Base-by-base conservation (phyloP, 2,888 invertebrate species). In the Parapristionchus giblindavisi region DNA sequence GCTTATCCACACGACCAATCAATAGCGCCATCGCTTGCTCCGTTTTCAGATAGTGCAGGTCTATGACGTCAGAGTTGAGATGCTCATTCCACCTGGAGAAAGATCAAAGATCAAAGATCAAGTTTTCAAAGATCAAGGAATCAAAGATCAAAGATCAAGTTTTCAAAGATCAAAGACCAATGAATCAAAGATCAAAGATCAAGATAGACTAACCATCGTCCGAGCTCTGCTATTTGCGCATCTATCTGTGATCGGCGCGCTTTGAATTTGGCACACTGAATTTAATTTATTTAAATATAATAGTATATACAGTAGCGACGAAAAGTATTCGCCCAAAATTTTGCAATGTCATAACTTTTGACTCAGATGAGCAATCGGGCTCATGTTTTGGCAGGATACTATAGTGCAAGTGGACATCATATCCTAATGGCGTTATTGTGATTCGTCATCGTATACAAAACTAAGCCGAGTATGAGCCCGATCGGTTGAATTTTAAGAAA, bases 1-100 rank as follows among this genome's bases (percentile, higher is more conserved):
- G n/a, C n/a, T n/a, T n/a, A n/a, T n/a, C n/a, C n/a, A n/a, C n/a
- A n/a, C n/a, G n/a, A n/a, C n/a, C n/a, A n/a, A n/a, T n/a, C 27
- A 65, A 36, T 43, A 65, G 1, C 43, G 14, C 3, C 63, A 65
- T 65, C 63, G 63, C 63, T 21, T 65, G 63, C 5, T 65, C 63
- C 21, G 63, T 43, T 8, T 43, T 17, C 43, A 65, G 27, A 21
- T 17, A 65, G 43, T 65, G 63, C 21, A 65, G 63, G 11, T 65
- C 63, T 40, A 65, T 27, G 3, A 43, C 43, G 43, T 65, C 63
- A 14, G 17, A 8, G 43, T 65, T 65, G 17, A 65, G 63, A 17
- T 43, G 29, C 4, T 43, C 43, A 43, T 65, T 65, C 63, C 63
- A 65, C 63, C 63, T 65, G 27, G 6, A 38, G n/a, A 34, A 29